Conservation (phyloP, 2,797 vertebrate species). For the Podarcis siculus region DNA sequence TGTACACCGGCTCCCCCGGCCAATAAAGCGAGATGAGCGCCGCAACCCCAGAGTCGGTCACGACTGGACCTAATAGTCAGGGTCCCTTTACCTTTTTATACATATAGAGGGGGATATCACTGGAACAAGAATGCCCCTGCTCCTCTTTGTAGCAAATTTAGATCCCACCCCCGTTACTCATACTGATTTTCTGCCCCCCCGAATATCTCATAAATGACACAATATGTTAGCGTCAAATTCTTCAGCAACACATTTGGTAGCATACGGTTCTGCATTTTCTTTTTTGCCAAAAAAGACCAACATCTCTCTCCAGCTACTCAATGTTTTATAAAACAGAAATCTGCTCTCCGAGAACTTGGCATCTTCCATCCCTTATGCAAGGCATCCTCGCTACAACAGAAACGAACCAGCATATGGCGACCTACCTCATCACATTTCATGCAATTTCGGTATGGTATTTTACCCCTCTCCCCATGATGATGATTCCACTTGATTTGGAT, state of each 20-base stretch:
- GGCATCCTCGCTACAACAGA: background rate
- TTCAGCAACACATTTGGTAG: background rate
- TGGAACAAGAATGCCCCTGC: background rate
- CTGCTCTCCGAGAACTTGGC: background rate
- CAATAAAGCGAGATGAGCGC: too few relatives aligned
- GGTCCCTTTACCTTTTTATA: too few relatives aligned
- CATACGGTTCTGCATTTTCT: constrained; percentile 8
- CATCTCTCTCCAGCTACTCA: background rate
- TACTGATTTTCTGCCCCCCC: background rate
- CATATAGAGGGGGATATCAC: background rate
- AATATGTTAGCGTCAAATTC: background rate
- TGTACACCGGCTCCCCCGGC: too few relatives aligned
- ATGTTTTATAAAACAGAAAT: background rate
- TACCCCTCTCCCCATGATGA: background rate
- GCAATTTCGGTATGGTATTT: background rate
- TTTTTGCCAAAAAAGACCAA: background rate
- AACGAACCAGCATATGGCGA: background rate
- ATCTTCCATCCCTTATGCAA: background rate
- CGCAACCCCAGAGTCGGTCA: too few relatives aligned
- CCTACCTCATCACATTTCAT: background rate
- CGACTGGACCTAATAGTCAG: too few relatives aligned
- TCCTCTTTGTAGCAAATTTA: background rate
- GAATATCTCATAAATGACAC: background rate
- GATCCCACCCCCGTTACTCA: background rate
- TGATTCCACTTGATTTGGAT: background rate